A percentile compares a stretch with the other conserved stretches of the same genome.
These are phyloP conservation scores for Erithacus rubecula DNA, from an alignment of 2,797 vertebrate species.

Conservation along the genomic window DNA sequence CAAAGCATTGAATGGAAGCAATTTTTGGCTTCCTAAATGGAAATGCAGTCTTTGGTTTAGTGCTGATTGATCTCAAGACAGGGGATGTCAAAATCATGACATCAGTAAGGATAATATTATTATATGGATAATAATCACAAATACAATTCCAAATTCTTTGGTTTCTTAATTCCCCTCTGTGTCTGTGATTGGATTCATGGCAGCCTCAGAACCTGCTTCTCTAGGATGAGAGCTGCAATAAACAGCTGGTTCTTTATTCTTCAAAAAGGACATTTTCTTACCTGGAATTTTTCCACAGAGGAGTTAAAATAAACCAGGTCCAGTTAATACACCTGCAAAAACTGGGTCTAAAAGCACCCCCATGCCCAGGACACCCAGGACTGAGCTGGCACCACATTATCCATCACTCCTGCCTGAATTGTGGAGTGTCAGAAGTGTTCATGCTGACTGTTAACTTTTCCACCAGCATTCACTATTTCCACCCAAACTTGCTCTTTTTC, in stretches of 20 bases:
- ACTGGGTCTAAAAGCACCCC: background rate
- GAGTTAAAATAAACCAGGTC: background rate
- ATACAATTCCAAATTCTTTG: background rate
- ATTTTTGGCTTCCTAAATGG: background rate
- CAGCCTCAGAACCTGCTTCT: background rate
- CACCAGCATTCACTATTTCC: background rate
- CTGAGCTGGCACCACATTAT: background rate
- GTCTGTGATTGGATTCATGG: background rate
- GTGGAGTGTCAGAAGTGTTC: background rate
- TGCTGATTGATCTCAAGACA: background rate
- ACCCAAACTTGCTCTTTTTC: slow-evolving; percentile 30
- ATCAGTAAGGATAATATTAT: background rate
- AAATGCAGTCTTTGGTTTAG: background rate
- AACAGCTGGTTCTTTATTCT: background rate
- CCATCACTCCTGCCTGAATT: background rate
- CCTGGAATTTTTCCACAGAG: background rate
- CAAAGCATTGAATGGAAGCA: background rate
- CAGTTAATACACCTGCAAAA: background rate
- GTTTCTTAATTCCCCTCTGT: background rate
- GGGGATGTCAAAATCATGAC: background rate
- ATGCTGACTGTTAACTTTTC: background rate
- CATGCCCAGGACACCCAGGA: background rate
- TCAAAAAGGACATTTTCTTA: background rate
- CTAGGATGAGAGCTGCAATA: background rate
- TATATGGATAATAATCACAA: background rate